Evolutionary conservation across 2,888 invertebrate species (phyloP).

Genomic region (Heliconius hortense): DNA sequence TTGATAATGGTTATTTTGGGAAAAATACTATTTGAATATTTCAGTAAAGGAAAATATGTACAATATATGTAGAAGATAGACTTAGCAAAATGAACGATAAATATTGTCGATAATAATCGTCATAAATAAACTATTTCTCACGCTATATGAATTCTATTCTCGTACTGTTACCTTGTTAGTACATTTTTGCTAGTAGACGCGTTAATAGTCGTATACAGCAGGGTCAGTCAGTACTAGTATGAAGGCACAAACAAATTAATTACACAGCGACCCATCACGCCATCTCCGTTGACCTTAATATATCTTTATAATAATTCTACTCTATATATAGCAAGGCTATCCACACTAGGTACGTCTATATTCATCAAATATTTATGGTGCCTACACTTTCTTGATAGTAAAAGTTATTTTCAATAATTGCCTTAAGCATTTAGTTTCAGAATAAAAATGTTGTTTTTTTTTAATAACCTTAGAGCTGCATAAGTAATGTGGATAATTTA

Average conservation of each 20-base stretch:
- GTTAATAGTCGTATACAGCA: constrained; percentile 8
- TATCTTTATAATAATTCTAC: constrained; percentile 49
- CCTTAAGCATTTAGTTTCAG: neutral
- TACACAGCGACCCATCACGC: constrained; percentile 40
- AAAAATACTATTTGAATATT: constrained; percentile 7
- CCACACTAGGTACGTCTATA: neutral
- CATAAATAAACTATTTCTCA: neutral
- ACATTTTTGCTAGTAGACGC: neutral
- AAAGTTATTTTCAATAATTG: neutral
- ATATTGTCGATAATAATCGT: neutral
- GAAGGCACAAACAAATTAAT: constrained; percentile 55
- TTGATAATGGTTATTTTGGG: constrained; percentile 6
- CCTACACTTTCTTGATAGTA: neutral
- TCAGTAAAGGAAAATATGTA: neutral
- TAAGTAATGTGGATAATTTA: neutral
- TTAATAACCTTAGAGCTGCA: no score
- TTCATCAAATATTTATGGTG: neutral
- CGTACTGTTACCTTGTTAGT: neutral
- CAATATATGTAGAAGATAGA: neutral
- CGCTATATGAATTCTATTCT: neutral
- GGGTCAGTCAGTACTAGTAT: constrained; percentile 35
- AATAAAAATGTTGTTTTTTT: no score
- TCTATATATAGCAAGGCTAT: constrained; percentile 11
- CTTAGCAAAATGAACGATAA: neutral
- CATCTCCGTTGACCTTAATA: constrained; percentile 54